Conservation (phyloP, 2,797 vertebrate species). For the Myotis daubentonii region DNA sequence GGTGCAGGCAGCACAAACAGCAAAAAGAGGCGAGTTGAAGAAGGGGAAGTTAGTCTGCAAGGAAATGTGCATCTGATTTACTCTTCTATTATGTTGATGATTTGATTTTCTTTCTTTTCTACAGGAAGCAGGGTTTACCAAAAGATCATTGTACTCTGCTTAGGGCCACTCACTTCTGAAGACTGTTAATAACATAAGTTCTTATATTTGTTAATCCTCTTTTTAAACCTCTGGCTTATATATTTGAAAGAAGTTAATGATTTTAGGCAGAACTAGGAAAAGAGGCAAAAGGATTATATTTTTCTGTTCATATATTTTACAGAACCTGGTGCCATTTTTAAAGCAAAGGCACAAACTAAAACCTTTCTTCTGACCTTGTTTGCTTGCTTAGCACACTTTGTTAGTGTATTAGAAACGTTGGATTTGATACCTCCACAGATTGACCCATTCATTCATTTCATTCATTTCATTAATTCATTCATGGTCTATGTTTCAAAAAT, state of each 20-base stretch:
- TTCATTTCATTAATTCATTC: constrained; percentile 39
- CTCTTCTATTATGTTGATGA: constrained; percentile 38
- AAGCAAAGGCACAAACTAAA: constrained; percentile 43
- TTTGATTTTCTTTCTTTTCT: constrained; percentile 66
- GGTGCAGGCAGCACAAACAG: constrained; percentile 1
- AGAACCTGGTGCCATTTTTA: constrained; percentile 21
- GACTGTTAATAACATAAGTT: constrained; percentile 67
- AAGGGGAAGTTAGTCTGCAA: neutral
- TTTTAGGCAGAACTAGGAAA: constrained; percentile 71
- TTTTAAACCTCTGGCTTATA: constrained; percentile 61
- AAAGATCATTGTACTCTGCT: constrained; percentile 61
- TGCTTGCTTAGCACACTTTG: neutral
- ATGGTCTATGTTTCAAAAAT: neutral
- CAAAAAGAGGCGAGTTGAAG: neutral
- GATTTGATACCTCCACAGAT: neutral
- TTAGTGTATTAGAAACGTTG: neutral
- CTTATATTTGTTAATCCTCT: constrained; percentile 65
- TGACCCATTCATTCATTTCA: constrained; percentile 1
- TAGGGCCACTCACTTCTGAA: constrained; percentile 68
- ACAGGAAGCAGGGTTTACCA: constrained; percentile 66
- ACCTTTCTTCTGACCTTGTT: constrained; percentile 39
- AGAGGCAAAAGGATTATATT: constrained; percentile 55
- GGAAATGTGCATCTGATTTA: constrained; percentile 68
- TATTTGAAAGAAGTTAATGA: constrained; percentile 64
- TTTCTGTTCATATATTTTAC: constrained; percentile 66